Evolutionary conservation across 2,797 vertebrate species (phyloP), one percentile per base, ranked within the genome.

Genomic region (Psittacula derbiana): DNA sequence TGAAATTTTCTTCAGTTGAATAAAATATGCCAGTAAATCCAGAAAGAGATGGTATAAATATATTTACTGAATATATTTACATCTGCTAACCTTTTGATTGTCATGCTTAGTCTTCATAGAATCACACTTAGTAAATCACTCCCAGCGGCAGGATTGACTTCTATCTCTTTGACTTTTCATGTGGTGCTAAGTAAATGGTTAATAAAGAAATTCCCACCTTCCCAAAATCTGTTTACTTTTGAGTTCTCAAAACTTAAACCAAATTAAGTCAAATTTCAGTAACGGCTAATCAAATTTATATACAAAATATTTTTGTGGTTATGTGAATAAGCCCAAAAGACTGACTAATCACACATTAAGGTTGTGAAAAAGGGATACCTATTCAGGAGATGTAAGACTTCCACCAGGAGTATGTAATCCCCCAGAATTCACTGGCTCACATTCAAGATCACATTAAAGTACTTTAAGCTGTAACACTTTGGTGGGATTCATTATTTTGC

Each of bases 1-100:
- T 94, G 40, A 70, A 93, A 91, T 86, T 93, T 88, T 91, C 49
- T 90, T 58, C 71, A 91, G 58, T 81, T 97, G 23, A 81, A 53
- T 85, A 71, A 92, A 92, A 87, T n/a, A 69, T 58, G n/a, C n/a
- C 50, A 86, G 36, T 92, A 91, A 88, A 28, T 30, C 76, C 80
- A 40, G 46, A 50, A 92, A 74, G 67, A 40, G 23, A 55, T 84
- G 44, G 41, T 87, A 57, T 67, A 80, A 76, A 79, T 53, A 44
- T 40, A 47, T 81, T 75, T 84, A 72, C 58, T 62, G 53, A 79
- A 49, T 33, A 46, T 28, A 33, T 58, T 36, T 58, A 36, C 18
- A 60, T 70, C 40, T 82, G 58, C 43, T 94, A 21, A 71, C 33
- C 31, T 71, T 57, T 67, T 78, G 41, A 31, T 90, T 38, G 52